phyloP scores from a whole-genome alignment of 2,888 invertebrate species.

The Theodoxus fluviatilis region DNA sequence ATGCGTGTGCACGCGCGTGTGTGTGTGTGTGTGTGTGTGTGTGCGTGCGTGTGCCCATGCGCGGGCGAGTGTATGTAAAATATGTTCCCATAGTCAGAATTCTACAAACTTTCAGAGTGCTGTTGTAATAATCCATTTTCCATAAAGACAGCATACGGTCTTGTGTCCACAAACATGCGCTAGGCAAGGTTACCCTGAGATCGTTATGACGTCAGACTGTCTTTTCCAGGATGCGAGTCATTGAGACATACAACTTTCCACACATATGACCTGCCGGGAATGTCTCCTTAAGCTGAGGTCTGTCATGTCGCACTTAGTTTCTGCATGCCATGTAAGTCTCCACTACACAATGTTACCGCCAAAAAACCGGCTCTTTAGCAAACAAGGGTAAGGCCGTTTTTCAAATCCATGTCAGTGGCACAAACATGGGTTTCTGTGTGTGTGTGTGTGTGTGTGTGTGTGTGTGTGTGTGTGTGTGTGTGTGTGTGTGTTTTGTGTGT shows the following conservation, averaged over 20 bases:
- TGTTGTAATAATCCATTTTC: too few relatives aligned
- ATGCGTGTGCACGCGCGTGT: slow-evolving; percentile 5
- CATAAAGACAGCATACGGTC: too few relatives aligned
- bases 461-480: neutral
- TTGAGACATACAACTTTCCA: too few relatives aligned
- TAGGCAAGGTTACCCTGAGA: too few relatives aligned
- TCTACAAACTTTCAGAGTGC: too few relatives aligned
- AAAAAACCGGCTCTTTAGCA: neutral
- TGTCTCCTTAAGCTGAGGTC: neutral
- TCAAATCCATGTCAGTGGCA: neutral
- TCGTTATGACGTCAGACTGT: too few relatives aligned
- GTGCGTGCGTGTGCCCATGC: neutral
- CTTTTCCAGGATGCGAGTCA: too few relatives aligned
- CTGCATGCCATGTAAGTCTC: neutral
- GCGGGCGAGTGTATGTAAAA: too few relatives aligned
- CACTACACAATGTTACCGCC: neutral
- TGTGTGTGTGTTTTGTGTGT: neutral
- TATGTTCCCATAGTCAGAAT: too few relatives aligned
- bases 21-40: neutral
- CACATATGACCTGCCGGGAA: neutral
- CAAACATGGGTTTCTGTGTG: neutral
- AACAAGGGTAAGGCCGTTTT: too few relatives aligned
- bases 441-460: neutral
- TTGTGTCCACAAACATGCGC: too few relatives aligned
- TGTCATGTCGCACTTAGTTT: neutral